Evolutionary conservation across 2,888 invertebrate species (phyloP), one percentile per base, ranked within the genome.

Genomic region (Eretmocerus hayati): DNA sequence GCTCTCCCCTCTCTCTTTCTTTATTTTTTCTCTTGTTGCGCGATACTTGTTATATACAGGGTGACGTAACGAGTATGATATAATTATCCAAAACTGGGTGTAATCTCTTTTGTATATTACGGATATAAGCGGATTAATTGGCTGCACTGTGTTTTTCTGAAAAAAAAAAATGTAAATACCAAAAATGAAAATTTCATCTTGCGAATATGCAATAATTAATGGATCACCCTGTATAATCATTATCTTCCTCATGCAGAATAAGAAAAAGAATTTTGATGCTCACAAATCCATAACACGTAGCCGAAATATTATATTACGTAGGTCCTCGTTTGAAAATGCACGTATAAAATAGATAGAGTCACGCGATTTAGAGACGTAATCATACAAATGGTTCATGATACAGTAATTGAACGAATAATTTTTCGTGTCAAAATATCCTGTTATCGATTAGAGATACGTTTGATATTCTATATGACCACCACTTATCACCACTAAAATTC

Each of bases 221-320:
- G 11, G 11, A 40, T 49, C 48, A 49, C 49, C 49, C 52, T 49
- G 46, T 52, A 46, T 46, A 46, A 9, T 46, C 22, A 5, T 23
- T 40, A 38, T 30, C 8, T 11, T 9, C 20, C 9, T 35, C 35
- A 15, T n/a, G 6, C 35, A 35, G 15, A 6, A 8, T 30, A 9
- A 30, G 8, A 30, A 9, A 9, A 30, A 30, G 8, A 16, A 18
- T 20, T 11, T 13, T 37, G 9, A 62, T 66, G 69, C 66, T 67
- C 69, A 69, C 61, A 71, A 71, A 71, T 71, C 71, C 71, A 71
- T 71, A 71, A 71, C 71, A 69, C 69, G 59, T 61, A 64, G 59
- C 39, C 42, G 20, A 43, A 50, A 40, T 33, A 44, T 23, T 23
- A 41, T 18, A 15, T 37, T 15, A 9, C 33, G 26, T 48, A n/a